phyloP scores from a whole-genome alignment of 2,888 invertebrate species.

The Diarsia dahlii region DNA sequence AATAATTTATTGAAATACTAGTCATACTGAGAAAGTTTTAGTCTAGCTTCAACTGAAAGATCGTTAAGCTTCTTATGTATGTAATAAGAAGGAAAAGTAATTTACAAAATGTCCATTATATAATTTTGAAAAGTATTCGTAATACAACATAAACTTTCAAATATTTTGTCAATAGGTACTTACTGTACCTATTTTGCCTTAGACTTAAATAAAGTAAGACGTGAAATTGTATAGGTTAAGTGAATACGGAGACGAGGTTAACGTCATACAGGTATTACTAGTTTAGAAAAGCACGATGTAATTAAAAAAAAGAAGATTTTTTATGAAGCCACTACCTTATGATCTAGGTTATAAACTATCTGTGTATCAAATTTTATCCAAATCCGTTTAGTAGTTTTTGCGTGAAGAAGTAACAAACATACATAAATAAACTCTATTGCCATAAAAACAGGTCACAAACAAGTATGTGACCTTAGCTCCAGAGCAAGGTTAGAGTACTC shows the following conservation, averaged over 20 bases:
- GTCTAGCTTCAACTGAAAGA: not conserved
- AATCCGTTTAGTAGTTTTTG: too few relatives aligned
- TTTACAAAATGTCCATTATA: conserved; percentile 5
- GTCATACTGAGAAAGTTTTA: conserved; percentile 18
- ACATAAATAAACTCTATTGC: too few relatives aligned
- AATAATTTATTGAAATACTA: conserved; percentile 6
- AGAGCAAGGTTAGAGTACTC: too few relatives aligned
- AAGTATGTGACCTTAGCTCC: too few relatives aligned
- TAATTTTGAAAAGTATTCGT: conserved; percentile 23
- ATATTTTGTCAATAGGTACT: not conserved
- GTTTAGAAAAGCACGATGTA: not conserved
- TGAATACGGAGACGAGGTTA: not conserved
- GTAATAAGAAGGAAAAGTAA: not conserved
- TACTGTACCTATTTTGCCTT: not conserved
- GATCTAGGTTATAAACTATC: too few relatives aligned
- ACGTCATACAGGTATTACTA: not conserved
- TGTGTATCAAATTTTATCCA: too few relatives aligned
- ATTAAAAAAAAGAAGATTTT: not conserved
- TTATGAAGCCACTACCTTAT: too few relatives aligned
- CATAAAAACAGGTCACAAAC: too few relatives aligned
- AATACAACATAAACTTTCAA: conserved; percentile 7
- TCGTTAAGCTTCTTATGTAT: conserved; percentile 19
- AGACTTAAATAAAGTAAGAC: not conserved
- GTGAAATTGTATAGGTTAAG: not conserved
- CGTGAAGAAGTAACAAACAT: too few relatives aligned